phyloP scores from a whole-genome alignment of 2,888 invertebrate species.

The Leucophenga maculata region DNA sequence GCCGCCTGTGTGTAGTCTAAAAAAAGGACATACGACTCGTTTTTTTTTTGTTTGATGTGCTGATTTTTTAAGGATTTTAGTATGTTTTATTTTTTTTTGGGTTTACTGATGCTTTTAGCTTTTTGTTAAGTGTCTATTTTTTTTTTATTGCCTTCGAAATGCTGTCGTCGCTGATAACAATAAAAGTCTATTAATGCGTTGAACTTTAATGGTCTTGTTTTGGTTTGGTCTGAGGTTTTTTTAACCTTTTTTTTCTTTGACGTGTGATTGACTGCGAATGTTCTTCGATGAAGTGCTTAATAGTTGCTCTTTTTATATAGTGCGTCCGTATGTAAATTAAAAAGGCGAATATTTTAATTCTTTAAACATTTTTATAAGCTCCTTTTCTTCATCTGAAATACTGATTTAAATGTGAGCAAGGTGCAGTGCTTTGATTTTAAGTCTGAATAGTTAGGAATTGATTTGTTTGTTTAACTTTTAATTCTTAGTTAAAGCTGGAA shows the following conservation, averaged over 20 bases:
- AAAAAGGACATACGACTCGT: slow-evolving; percentile 4
- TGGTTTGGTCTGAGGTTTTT: slow-evolving; percentile 35
- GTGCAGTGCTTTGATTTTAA: too few relatives aligned
- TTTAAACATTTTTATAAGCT: too few relatives aligned
- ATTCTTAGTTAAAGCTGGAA: too few relatives aligned
- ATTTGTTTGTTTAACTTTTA: too few relatives aligned
- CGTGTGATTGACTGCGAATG: too few relatives aligned
- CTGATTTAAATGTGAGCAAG: too few relatives aligned
- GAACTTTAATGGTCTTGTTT: slow-evolving; percentile 51
- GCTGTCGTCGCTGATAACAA: slow-evolving; percentile 36
- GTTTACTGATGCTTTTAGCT: not conserved
- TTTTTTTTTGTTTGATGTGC: not conserved
- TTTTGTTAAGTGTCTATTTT: not conserved
- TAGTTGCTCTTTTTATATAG: too few relatives aligned
- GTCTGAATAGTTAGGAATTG: too few relatives aligned
- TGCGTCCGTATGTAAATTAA: too few relatives aligned
- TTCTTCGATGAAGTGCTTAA: too few relatives aligned
- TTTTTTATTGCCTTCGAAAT: not conserved
- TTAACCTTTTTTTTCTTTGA: not conserved
- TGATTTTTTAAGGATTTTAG: slow-evolving; percentile 43
- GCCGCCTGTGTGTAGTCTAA: not conserved
- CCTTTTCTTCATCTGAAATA: too few relatives aligned
- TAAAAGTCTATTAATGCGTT: slow-evolving; percentile 52
- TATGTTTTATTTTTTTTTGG: slow-evolving; percentile 19
- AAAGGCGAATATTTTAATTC: too few relatives aligned